Base-by-base conservation (phyloP, 2,797 vertebrate species). In the Scomberomorus guttatus region DNA sequence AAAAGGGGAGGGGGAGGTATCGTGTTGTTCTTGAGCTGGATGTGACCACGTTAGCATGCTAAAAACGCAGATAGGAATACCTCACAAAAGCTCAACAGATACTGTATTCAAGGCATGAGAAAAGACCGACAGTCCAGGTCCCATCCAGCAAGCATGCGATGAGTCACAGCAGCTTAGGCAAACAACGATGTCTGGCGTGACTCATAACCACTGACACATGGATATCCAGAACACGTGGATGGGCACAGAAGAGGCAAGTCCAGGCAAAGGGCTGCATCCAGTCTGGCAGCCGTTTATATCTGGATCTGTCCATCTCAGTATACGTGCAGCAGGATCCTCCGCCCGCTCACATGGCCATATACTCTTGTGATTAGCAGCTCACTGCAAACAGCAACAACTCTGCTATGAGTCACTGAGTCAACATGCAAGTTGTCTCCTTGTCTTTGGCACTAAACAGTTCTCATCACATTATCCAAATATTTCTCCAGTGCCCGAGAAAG, bases 331-430 rank as follows among this genome's bases (percentile, higher is more conserved):
- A 79, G 59, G 76, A 89, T 93, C 80, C 65, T 83, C 73, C 75
- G 72, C 65, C 79, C 11, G 5, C 75, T 93, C 86, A 91, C 84
- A 74, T 88, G 90, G 90, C 67, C 72, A 37, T 77, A 58, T 57
- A 50, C 57, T 66, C 82, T 75, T 68, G 78, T 72, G 84, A 85
- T 87, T 87, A 89, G 76, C 58, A 89, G 61, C 77, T 42, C 51
- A 79, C 75, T 81, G 84, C 86, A 87, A 92, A 93, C 86, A 85
- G 44, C 69, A 77, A 82, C 80, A 87, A 72, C 48, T 63, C 27
- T 70, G 54, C 63, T 6, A 55, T 94, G 92, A 94, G 66, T 94
- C 93, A 94, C 81, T 89, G 37, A 80, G 85, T 90, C 88, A 93
- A 92, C 87, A 90, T 27, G 50, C 67, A 27, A 76, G 75, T 77